Evolutionary conservation across 2,888 invertebrate genomes (phyloP).

Genomic region (Cephus nigrinus): DNA sequence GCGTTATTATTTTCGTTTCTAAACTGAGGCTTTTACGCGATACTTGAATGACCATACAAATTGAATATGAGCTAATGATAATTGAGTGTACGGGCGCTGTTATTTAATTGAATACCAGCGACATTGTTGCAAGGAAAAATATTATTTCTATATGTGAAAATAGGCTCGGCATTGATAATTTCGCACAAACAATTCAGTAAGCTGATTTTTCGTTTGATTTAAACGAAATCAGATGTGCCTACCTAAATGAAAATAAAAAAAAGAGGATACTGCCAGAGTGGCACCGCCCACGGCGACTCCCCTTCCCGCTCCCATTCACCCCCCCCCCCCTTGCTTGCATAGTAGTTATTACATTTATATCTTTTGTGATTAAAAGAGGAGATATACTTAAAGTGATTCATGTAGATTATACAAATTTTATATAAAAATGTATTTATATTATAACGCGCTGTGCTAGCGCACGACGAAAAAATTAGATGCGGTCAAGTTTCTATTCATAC

Average conservation of each 20-base stretch:
- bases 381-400: conserved; percentile 54
- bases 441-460: conserved; percentile 41
- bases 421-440: conserved; percentile 57
- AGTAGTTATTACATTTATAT: conserved; percentile 55
- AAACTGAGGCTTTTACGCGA: not conserved
- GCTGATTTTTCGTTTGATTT: conserved; percentile 20
- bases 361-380: conserved; percentile 52
- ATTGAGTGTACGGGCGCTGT: not conserved
- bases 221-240: conserved; percentile 31
- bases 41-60: not conserved
- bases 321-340: conserved; percentile 43
- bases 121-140: not conserved
- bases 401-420: conserved; percentile 60
- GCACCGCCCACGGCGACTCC: conserved; percentile 44
- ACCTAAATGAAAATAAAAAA: conserved; percentile 30
- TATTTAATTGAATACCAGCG: not conserved
- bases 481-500: conserved; percentile 60
- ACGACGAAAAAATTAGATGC: conserved; percentile 49
- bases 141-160: conserved; percentile 24
- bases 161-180: conserved; percentile 21
- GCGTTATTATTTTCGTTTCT: not conserved
- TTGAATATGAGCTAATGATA: not conserved
- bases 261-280: conserved; percentile 47
- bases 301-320: not conserved
- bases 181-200: conserved; percentile 23